Evolutionary conservation across 2,888 invertebrate genomes (phyloP), one percentile per base, ranked within the genome.

Genomic region (Xanthia icteritia): DNA sequence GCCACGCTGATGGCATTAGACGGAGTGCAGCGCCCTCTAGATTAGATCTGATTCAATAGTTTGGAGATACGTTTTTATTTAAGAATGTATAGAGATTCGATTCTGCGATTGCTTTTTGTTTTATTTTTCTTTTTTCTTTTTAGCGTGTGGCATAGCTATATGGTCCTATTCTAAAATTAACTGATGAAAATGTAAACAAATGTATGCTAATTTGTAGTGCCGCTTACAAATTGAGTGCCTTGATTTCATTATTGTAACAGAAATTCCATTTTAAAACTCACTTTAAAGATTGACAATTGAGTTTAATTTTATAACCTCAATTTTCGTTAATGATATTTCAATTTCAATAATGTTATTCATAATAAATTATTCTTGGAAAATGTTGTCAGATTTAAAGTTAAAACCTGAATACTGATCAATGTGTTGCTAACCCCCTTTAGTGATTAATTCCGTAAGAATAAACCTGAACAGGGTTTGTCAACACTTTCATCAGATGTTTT

Each of bases 11-110:
- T 64, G 51, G 27, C 17, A 63, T 83, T 66, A 74, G 51, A 56
- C 23, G 11, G 64, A 83, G 73, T 76, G 60, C 80, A 74, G 56
- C 39, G 64, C 36, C 65, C 72, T 69, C 42, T 77, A 20, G 27
- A 70, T 70, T 66, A 54, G 61, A 73, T 70, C 61, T n/a, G 13
- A 60, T 76, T 60, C 17, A 11, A 60, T 66, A n/a, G 69, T 58
- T 61, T 51, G 20, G 45, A 66, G 73, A 82, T 73, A 66, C 72
- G 69, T 13, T 67, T 79, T 66, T 71, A 56, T 31, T 42, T 17
- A 45, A 15, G 27, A 42, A 13, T 51, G 5, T 23, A 9, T 36
- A 23, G 36, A 74, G 42, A 60, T 74, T 69, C 36, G 42, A 60
- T 74, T 69, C 36, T 69, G 27, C 23, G 54, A 61, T 70, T 51